These are phyloP conservation scores for Epicampocera succincta DNA, from an alignment of 2,888 invertebrate species.

Conservation along the genomic window DNA sequence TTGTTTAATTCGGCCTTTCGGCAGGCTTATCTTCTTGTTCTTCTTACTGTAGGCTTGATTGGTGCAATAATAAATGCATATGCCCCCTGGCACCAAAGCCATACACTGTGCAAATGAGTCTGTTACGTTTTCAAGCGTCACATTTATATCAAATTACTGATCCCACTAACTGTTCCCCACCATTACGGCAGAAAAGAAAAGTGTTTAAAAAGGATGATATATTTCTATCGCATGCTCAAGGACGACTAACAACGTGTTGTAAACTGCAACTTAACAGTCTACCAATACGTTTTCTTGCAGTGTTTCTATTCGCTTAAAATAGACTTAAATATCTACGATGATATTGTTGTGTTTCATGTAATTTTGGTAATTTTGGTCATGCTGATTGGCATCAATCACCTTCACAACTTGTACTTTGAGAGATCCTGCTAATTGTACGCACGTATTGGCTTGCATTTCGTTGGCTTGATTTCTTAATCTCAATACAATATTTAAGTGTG, in stretches of 20 bases:
- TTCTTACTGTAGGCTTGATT: too few species aligned
- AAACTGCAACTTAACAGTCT: too few species aligned
- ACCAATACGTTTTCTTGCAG: constrained; percentile 2
- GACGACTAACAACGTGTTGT: too few species aligned
- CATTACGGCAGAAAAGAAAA: too few species aligned
- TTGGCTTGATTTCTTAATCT: constrained; percentile 14
- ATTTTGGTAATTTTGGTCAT: constrained; percentile 39
- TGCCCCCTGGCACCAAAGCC: constrained; percentile 40
- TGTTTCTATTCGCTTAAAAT: constrained; percentile 11
- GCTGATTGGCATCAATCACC: constrained; percentile 57
- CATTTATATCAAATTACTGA: too few species aligned
- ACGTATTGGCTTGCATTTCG: constrained; percentile 12
- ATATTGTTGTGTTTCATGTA: constrained; percentile 41
- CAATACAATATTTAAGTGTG: not conserved
- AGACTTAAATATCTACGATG: not conserved
- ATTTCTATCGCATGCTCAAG: too few species aligned
- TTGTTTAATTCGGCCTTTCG: too few species aligned
- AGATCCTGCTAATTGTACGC: constrained; percentile 60
- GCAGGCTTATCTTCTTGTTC: too few species aligned
- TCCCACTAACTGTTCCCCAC: too few species aligned
- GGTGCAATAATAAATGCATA: constrained; percentile 7
- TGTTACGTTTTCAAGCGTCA: not conserved
- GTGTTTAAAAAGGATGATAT: too few species aligned
- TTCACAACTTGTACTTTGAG: constrained; percentile 19
- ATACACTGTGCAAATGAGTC: constrained; percentile 10